Evolutionary conservation across 2,888 invertebrate genomes (phyloP).

Genomic region (Rhagonycha fulva): DNA sequence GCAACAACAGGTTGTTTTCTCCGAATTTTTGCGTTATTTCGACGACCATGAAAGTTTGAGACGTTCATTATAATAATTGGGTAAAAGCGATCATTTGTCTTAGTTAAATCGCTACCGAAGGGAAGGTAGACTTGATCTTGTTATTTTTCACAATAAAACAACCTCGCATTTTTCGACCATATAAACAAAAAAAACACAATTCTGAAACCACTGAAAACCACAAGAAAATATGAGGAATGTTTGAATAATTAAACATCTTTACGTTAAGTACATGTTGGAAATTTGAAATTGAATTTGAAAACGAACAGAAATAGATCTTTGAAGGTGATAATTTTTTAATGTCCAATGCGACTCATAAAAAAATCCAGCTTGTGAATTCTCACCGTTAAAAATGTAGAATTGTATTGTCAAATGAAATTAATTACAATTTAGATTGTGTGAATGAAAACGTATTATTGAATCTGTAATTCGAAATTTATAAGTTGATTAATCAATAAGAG

Average conservation of each 20-base stretch:
- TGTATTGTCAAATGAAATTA: constrained; percentile 5
- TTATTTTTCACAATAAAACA: background rate
- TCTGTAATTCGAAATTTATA: background rate
- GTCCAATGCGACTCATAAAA: background rate
- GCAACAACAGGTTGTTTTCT: background rate
- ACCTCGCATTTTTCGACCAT: background rate
- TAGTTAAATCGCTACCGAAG: background rate
- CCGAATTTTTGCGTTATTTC: background rate
- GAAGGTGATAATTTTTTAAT: background rate
- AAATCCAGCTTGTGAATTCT: constrained; percentile 2
- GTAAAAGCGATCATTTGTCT: background rate
- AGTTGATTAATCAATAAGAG: background rate
- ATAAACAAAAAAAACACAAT: background rate
- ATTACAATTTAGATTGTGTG: constrained; percentile 2
- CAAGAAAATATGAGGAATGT: background rate
- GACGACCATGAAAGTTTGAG: background rate
- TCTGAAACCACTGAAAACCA: background rate
- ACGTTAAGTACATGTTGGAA: background rate
- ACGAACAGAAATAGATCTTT: background rate
- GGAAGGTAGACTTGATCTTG: background rate
- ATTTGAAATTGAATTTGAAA: background rate
- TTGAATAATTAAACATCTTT: background rate
- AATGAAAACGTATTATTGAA: constrained; percentile 1
- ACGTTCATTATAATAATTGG: background rate
- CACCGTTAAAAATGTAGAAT: constrained; percentile 12